Percentiles rank a stretch among this genome's conserved stretches.
Conservation (phyloP, 2,113 vertebrate species). For the Oriolus oriolus region DNA sequence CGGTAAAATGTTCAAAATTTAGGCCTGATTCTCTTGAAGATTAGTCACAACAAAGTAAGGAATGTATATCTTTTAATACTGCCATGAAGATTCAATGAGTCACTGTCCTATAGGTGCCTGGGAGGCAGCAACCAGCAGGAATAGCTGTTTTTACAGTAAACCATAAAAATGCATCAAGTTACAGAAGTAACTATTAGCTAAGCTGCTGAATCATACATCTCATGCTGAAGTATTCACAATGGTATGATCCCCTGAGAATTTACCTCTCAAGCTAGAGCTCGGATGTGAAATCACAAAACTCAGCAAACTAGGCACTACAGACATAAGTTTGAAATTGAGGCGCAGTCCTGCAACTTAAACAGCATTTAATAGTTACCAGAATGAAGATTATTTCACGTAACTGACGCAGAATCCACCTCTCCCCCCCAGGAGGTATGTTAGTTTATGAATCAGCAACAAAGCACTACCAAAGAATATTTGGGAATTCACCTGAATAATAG, state of each 20-base stretch:
- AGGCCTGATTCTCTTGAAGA: background rate
- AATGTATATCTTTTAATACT: background rate
- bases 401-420: background rate
- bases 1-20: background rate
- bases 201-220: background rate
- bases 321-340: background rate
- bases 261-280: background rate
- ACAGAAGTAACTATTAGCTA: background rate
- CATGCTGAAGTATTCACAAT: background rate
- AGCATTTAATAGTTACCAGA: background rate
- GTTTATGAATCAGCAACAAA: background rate
- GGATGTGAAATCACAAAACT: background rate
- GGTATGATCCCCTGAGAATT: background rate
- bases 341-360: background rate
- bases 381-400: background rate
- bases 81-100: background rate
- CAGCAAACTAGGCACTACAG: background rate
- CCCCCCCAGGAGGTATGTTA: background rate
- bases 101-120: background rate
- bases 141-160: background rate
- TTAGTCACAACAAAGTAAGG: background rate
- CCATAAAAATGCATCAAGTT: background rate
- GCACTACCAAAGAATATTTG: background rate
- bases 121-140: background rate
- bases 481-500: background rate